These are phyloP conservation scores for Muntiacus reevesi DNA, from an alignment of 2,113 vertebrate species.

Conservation along the genomic window DNA sequence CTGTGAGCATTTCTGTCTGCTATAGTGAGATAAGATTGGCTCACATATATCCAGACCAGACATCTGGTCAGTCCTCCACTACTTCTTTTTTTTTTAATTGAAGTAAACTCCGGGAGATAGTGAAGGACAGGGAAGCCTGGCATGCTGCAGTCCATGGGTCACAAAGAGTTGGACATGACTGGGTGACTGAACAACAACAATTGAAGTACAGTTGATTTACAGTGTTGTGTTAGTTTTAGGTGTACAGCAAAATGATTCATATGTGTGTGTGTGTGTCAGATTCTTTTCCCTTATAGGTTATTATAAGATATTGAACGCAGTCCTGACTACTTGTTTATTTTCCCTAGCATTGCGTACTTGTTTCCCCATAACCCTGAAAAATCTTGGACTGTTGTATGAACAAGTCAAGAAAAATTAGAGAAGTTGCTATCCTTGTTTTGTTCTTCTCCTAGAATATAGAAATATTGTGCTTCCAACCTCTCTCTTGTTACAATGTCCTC, in stretches of 20 bases:
- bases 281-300: neutral
- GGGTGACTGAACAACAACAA: neutral
- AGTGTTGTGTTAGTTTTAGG: neutral
- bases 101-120: neutral
- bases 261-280: neutral
- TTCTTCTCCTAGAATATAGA: neutral
- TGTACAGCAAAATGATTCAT: neutral
- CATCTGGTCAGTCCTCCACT: neutral
- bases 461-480: neutral
- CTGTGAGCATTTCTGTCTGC: neutral
- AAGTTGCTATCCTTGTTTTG: neutral
- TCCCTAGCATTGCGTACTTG: neutral
- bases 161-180: neutral
- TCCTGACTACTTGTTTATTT: neutral
- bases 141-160: neutral
- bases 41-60: neutral
- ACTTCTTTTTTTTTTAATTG: neutral
- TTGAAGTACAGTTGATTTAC: neutral
- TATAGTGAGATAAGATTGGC: neutral
- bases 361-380: neutral
- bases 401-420: slow-evolving; percentile 8
- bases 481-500: neutral
- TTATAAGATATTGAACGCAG: neutral
- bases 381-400: neutral
- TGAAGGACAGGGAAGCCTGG: neutral